These are phyloP conservation scores for Lucilia cuprina DNA, from an alignment of 1,140 invertebrate genomes.

Conservation along the genomic window DNA sequence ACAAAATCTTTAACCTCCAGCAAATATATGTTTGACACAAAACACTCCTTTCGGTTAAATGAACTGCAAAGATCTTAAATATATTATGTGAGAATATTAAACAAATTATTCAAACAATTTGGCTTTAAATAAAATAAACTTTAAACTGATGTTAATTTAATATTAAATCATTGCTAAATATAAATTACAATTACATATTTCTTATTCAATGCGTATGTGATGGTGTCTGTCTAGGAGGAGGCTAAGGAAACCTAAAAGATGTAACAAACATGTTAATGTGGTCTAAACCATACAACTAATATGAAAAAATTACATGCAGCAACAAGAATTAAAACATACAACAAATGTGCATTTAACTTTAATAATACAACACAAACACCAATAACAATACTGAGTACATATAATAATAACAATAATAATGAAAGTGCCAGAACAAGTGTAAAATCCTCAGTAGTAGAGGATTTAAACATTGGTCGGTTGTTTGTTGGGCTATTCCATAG, in stretches of 20 bases:
- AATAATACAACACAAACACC: neutral
- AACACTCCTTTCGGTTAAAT: neutral
- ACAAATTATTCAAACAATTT: neutral
- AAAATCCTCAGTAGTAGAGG: neutral
- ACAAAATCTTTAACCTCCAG: too few relatives aligned
- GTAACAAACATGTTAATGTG: constrained; percentile 4
- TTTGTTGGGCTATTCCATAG: neutral
- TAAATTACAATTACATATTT: neutral
- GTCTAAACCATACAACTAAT: neutral
- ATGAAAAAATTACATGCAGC: neutral
- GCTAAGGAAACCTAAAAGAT: neutral
- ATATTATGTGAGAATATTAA: neutral
- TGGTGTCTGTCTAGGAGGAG: neutral
- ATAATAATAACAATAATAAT: neutral
- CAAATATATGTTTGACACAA: too few relatives aligned
- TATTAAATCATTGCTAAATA: neutral
- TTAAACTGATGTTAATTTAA: neutral
- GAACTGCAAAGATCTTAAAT: neutral
- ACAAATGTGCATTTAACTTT: neutral
- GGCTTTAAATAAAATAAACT: neutral
- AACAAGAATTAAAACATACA: neutral
- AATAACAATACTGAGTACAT: neutral
- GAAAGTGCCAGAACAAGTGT: neutral
- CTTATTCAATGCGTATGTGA: neutral
- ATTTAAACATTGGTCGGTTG: neutral